Evolutionary conservation across 2,797 vertebrate species (phyloP), one percentile per base, ranked within the genome.

Genomic region (Ispidina picta): DNA sequence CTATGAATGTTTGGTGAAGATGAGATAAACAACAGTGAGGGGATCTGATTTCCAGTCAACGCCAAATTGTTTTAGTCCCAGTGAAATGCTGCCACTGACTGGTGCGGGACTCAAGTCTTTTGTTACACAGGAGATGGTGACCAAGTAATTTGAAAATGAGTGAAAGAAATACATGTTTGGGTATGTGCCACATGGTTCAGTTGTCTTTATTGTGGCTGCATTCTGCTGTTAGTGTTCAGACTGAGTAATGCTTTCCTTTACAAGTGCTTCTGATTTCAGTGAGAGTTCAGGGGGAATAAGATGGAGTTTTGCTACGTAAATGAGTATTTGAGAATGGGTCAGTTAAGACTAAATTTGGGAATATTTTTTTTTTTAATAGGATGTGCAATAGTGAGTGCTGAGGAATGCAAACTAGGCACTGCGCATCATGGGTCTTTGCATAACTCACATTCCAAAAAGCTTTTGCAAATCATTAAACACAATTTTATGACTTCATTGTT

Each of bases 1-100:
- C 33, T 66, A 12, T 83, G 52, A 81, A 90, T 90, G 49, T 91
- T 95, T 92, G 81, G 83, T 81, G 82, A 83, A 66, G 72, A 60
- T 37, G 62, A 58, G 43, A 23, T 51, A 54, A 59, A 49, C 25
- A 80, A 25, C 23, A 85, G 76, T 75, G 77, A 73, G 65, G 28
- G 29, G 37, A 35, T 75, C 66, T 89, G 83, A 92, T 94, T 95
- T 88, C 83, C 68, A 70, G 41, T 55, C 0, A 2, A 48, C 0
- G 0, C 44, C 2, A 2, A 68, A 37, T 77, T 85, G 51, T 63
- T 90, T 76, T 73, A 51, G 88, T 62, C 73, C 19, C 63, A n/a
- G 14, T 55, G 70, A 88, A 76, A 66, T 39, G 21, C n/a, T 77
- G 25, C 52, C 29, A 46, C 62, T 85, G 83, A 83, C 66, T 5